Evolutionary conservation across 2,113 vertebrate genomes (phyloP), one percentile per base, ranked within the genome.

Genomic region (Paramisgurnus dabryanus): DNA sequence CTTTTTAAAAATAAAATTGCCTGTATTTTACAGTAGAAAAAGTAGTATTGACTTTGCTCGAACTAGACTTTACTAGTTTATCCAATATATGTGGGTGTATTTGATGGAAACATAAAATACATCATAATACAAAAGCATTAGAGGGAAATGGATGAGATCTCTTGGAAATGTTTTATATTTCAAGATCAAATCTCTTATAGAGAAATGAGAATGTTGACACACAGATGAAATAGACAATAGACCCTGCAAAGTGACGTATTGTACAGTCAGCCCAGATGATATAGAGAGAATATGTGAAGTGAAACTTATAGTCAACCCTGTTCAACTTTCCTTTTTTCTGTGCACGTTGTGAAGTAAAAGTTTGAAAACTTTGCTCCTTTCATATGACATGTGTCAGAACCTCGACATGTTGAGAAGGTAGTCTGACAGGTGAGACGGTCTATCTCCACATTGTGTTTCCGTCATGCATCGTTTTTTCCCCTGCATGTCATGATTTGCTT

Each of bases 141-240:
- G 17, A 60, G 40, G 40, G 27, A 73, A 45, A 61, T 60, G 4
- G 12, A n/a, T 45, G 67, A 53, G 53, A 57, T 58, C 61, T 63
- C n/a, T 66, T 57, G 41, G 43, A 75, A 81, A 60, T 61, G 2
- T n/a, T 63, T 72, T 67, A 67, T 81, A 39, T 65, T 67, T 40
- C 64, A 47, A 18, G 69, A 69, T 75, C 45, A 34, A 22, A 61
- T 53, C 45, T 60, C 58, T 64, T 18, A 41, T 49, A 63, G 67
- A 67, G 58, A 64, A 64, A 64, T 64, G 4, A 75, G 4, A 43
- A 34, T 49, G 15, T 65, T 18, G 8, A 34, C 64, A 80, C 79
- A 40, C 53, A 5, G 53, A 58, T 50, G 39, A 73, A 66, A 43
- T 50, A 50, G 34, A 58, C 63, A 77, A 64, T 64, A 22, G 50